phyloP scores from a whole-genome alignment of 2,888 invertebrate species.

The Eupeodes luniger region DNA sequence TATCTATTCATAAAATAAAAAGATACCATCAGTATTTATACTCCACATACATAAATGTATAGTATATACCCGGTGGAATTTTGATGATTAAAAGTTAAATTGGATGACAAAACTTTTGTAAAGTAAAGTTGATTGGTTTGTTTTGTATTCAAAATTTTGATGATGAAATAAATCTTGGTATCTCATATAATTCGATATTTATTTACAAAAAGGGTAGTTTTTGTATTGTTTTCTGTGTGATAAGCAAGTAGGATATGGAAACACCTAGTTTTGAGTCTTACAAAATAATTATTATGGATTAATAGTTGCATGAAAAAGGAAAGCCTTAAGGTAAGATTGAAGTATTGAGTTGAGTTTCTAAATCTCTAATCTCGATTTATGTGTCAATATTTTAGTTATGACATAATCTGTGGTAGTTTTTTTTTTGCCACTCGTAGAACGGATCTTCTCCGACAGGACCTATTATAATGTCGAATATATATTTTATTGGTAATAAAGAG shows the following conservation, averaged over 20 bases:
- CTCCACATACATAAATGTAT: too few species aligned
- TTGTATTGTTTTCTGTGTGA: slow-evolving; percentile 17
- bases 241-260: background rate
- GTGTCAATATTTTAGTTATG: too few species aligned
- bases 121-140: slow-evolving; percentile 31
- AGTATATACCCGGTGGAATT: background rate
- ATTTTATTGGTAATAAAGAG: too few species aligned
- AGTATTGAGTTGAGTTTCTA: too few species aligned
- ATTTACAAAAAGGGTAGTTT: background rate
- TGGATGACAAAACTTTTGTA: slow-evolving; percentile 38
- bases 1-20: background rate
- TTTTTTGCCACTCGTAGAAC: too few species aligned
- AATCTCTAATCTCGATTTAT: too few species aligned
- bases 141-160: slow-evolving; percentile 13
- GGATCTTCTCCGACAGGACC: too few species aligned
- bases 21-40: background rate
- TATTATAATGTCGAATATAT: too few species aligned
- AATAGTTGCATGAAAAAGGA: background rate
- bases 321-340: too few species aligned
- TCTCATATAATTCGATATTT: background rate
- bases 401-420: too few species aligned
- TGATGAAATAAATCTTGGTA: slow-evolving; percentile 2
- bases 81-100: slow-evolving; percentile 46
- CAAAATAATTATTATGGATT: background rate
- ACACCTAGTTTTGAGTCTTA: background rate